phyloP scores from a whole-genome alignment of 2,888 invertebrate species.

The Hipparchia sbordonii region DNA sequence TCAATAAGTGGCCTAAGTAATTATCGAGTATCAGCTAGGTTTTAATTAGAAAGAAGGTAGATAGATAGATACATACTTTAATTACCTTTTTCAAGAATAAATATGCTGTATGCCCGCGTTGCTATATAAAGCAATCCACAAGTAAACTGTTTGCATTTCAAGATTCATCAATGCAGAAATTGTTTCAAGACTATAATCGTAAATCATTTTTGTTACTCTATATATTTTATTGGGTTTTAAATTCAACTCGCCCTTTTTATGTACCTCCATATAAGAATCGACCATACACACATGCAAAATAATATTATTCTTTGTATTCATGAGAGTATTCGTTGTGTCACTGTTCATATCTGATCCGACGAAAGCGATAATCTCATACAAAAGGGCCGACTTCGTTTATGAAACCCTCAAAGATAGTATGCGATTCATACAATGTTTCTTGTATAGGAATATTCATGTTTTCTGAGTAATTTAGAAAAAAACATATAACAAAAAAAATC shows the following conservation, averaged over 20 bases:
- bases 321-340: constrained; percentile 16
- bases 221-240: constrained; percentile 2
- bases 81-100: too few species aligned
- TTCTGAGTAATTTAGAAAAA: not conserved
- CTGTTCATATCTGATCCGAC: constrained; percentile 15
- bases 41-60: too few species aligned
- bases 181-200: not conserved
- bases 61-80: too few species aligned
- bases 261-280: constrained; percentile 1
- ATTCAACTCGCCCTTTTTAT: not conserved
- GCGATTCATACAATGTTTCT: not conserved
- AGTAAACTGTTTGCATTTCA: too few species aligned
- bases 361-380: constrained; percentile 18
- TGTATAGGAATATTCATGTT: constrained; percentile 1
- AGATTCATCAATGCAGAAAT: too few species aligned
- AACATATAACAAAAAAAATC: not conserved
- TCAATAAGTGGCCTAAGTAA: too few species aligned
- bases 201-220: not conserved
- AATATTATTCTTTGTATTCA: constrained; percentile 22
- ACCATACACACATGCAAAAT: constrained; percentile 12
- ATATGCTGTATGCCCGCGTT: too few species aligned
- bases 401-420: constrained; percentile 1
- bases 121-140: too few species aligned
- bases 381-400: constrained; percentile 21
- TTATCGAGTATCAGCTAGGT: too few species aligned